Evolutionary conservation across 2,797 vertebrate species (phyloP).

Genomic region (Numenius phaeopus): DNA sequence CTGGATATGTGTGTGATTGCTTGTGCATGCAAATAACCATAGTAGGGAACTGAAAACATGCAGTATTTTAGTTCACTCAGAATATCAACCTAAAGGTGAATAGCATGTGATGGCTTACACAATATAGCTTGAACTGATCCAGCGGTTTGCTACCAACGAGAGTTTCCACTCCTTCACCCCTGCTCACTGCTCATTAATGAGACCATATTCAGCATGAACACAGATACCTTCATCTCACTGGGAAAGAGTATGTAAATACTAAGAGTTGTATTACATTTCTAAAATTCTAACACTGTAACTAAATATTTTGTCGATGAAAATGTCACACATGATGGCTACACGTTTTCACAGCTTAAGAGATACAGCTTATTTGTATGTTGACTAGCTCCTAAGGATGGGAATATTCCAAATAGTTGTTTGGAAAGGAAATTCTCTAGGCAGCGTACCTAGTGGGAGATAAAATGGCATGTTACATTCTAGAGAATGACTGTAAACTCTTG

Average conservation of each 20-base stretch:
- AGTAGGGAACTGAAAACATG: background rate
- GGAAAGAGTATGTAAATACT: background rate
- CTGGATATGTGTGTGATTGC: background rate
- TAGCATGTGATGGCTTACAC: background rate
- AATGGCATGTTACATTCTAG: background rate
- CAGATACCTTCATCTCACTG: background rate
- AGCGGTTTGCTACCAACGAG: background rate
- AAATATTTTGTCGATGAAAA: background rate
- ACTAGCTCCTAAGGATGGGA: background rate
- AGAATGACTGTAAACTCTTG: background rate
- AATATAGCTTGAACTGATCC: background rate
- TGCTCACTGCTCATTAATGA: background rate
- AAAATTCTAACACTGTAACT: background rate
- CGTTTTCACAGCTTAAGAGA: background rate
- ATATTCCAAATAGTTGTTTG: background rate
- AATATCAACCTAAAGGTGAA: background rate
- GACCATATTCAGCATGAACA: background rate
- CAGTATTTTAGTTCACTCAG: background rate
- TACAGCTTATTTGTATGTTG: background rate
- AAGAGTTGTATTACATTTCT: background rate
- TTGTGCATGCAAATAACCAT: background rate
- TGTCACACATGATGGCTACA: background rate
- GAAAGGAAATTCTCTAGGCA: background rate
- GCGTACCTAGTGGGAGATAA: background rate
- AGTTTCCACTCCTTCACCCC: background rate